These are phyloP conservation scores for Neodon shergylaensis DNA, from an alignment of 2,113 vertebrate genomes.

Conservation along the genomic window DNA sequence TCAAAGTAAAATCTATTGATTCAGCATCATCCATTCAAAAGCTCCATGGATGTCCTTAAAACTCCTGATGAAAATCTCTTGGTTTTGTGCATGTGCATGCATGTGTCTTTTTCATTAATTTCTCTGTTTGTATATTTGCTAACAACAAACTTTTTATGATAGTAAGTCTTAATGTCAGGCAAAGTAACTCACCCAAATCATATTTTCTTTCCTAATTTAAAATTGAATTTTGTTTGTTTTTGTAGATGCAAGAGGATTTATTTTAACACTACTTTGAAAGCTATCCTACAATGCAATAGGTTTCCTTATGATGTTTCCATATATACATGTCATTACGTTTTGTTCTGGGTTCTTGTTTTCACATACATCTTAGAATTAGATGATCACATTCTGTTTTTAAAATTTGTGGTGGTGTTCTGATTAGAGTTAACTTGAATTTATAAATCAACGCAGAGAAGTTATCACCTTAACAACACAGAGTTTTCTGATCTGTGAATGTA, in stretches of 20 bases:
- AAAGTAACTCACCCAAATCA: background rate
- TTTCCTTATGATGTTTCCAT: background rate
- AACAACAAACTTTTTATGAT: background rate
- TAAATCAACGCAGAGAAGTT: background rate
- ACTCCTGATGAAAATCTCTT: background rate
- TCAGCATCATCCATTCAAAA: background rate
- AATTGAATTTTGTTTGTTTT: background rate
- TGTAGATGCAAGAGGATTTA: background rate
- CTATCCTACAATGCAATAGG: accelerated
- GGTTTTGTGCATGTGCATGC: background rate
- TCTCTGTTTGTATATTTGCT: background rate
- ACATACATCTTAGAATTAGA: background rate
- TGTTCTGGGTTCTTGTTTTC: background rate
- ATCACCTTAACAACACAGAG: background rate
- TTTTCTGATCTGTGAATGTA: background rate
- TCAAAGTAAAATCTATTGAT: background rate
- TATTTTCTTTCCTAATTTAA: background rate
- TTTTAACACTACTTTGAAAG: background rate
- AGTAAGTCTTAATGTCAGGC: background rate
- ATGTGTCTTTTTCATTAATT: background rate
- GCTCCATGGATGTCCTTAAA: background rate
- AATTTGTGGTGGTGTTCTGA: background rate
- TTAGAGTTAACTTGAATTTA: background rate
- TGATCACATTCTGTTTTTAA: background rate
- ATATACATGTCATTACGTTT: background rate